Evolutionary conservation across 2,113 vertebrate genomes (phyloP).

Genomic region (Phaetusa simplex): DNA sequence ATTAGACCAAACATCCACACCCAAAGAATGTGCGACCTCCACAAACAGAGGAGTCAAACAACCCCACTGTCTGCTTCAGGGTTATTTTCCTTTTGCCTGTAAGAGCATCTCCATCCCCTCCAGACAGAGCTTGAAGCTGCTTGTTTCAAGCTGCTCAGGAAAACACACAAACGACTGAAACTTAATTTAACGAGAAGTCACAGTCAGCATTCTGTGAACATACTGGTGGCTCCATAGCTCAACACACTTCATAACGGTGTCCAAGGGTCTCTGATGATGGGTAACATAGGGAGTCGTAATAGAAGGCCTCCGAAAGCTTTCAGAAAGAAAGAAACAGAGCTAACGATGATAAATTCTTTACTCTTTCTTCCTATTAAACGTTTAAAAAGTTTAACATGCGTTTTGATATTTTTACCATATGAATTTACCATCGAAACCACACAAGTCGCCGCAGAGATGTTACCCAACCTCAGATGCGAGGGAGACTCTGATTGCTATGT

Average conservation of each 20-base stretch:
- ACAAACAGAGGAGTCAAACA: not conserved
- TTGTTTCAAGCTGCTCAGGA: not conserved
- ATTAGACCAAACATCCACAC: not conserved
- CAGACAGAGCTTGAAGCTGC: not conserved
- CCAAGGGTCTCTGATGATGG: not conserved
- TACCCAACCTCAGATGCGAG: not conserved
- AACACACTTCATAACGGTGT: not conserved
- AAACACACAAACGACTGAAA: not conserved
- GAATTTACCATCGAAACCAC: not conserved
- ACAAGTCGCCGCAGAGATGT: not conserved
- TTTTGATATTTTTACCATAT: not conserved
- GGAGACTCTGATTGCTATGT: not conserved
- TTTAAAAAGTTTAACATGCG: not conserved
- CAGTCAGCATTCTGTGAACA: not conserved
- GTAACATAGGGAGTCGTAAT: accelerated
- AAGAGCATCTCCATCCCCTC: not conserved
- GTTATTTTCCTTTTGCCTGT: not conserved
- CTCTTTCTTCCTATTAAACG: not conserved
- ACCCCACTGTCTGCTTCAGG: not conserved
- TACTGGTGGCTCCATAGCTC: not conserved
- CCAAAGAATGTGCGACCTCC: accelerated
- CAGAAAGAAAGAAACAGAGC: not conserved
- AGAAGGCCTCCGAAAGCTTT: not conserved
- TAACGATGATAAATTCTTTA: not conserved
- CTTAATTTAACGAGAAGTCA: not conserved